A percentile compares a stretch with the other conserved stretches of the same genome.
These are phyloP conservation scores for Augochlorella aurata DNA, from an alignment of 2,888 invertebrate species.

Conservation along the genomic window DNA sequence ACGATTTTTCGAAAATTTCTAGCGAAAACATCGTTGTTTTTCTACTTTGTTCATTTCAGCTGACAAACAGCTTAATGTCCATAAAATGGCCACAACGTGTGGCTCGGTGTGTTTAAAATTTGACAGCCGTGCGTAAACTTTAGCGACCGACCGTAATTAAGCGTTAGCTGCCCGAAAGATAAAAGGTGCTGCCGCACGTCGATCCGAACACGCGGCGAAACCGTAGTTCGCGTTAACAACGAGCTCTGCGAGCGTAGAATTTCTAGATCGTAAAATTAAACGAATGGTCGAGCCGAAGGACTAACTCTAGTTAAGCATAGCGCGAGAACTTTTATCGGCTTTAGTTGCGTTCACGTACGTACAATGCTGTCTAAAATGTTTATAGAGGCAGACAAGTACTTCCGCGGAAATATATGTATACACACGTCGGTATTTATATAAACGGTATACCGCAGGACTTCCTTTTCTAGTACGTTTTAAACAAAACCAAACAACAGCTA, in stretches of 20 bases:
- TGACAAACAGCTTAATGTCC: no score
- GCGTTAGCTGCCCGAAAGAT: neutral
- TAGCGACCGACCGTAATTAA: neutral
- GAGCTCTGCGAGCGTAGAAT: conserved; percentile 6
- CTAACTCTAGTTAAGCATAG: conserved; percentile 61
- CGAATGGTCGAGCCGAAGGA: conserved; percentile 54
- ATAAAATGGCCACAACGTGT: neutral
- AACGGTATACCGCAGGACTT: conserved; percentile 51
- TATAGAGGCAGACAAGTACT: conserved; percentile 48
- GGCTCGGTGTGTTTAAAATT: neutral
- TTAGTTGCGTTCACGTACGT: conserved; percentile 51
- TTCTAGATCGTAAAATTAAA: conserved; percentile 18
- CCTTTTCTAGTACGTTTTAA: conserved; percentile 66
- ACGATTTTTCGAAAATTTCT: no score
- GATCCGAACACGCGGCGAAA: neutral
- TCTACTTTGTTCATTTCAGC: no score
- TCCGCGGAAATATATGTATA: conserved; percentile 56
- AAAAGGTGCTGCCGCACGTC: neutral
- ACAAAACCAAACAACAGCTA: conserved; percentile 29
- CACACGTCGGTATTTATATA: conserved; percentile 55
- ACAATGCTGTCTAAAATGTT: conserved; percentile 57
- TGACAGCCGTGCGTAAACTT: neutral
- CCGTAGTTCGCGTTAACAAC: conserved; percentile 18
- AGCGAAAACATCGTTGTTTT: no score
- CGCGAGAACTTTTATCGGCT: conserved; percentile 59